Percentiles rank a stretch among this genome's conserved stretches.
These are phyloP conservation scores for Drosophila barbarae DNA, from an alignment of 2,888 invertebrate genomes.

Conservation along the genomic window DNA sequence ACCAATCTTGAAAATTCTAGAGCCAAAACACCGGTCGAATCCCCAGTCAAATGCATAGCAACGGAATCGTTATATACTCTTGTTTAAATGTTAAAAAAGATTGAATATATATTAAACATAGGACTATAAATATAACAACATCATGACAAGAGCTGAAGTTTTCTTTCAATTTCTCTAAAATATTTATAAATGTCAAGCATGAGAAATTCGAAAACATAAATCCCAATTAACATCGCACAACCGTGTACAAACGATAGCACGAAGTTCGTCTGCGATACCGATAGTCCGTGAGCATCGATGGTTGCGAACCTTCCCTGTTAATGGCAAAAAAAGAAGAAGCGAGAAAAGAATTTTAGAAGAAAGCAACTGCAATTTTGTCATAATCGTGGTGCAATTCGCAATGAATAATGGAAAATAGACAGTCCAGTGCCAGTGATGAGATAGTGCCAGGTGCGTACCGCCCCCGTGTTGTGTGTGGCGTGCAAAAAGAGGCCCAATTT, in stretches of 20 bases:
- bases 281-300: conserved; percentile 11
- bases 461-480: conserved; percentile 3
- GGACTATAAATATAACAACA: neutral
- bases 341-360: conserved; percentile 65
- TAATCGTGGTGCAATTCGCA: conserved; percentile 46
- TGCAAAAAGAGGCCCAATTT: conserved; percentile 22
- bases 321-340: conserved; percentile 65
- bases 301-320: conserved; percentile 22
- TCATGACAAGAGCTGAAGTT: neutral
- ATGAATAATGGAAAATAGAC: conserved; percentile 69
- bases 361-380: conserved; percentile 63
- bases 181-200: neutral
- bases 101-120: neutral
- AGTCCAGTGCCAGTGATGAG: conserved; percentile 63
- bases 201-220: conserved; percentile 6
- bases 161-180: neutral
- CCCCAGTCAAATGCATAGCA: neutral
- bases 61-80: too few species aligned
- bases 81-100: neutral
- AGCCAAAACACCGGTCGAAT: neutral
- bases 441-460: conserved; percentile 67
- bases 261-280: conserved; percentile 5
- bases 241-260: conserved; percentile 4
- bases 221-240: neutral
- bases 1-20: too few species aligned